Evolutionary conservation across 1,140 invertebrate genomes (phyloP).

Genomic region (Samia ricini): DNA sequence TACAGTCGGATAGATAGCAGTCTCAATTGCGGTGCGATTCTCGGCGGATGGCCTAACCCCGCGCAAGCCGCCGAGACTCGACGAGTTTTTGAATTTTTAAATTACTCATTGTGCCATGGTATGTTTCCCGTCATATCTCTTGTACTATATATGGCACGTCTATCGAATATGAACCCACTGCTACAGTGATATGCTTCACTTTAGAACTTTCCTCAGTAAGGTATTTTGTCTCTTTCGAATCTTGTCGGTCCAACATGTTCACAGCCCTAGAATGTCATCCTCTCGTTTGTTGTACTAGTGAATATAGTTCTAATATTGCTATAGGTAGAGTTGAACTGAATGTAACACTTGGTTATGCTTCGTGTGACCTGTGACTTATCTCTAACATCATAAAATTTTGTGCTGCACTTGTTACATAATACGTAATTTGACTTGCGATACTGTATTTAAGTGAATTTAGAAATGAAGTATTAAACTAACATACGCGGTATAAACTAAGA

Average conservation of each 20-base stretch:
- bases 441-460: neutral
- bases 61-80: slow-evolving; percentile 54
- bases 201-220: slow-evolving; percentile 31
- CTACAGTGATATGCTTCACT: slow-evolving; percentile 50
- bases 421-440: slow-evolving; percentile 43
- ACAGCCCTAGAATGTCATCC: slow-evolving; percentile 62
- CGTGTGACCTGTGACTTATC: slow-evolving; percentile 43
- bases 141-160: slow-evolving; percentile 31
- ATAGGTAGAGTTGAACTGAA: slow-evolving; percentile 68
- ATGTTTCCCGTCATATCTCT: slow-evolving; percentile 55
- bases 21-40: slow-evolving; percentile 66
- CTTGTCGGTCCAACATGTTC: slow-evolving; percentile 35
- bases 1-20: slow-evolving; percentile 54
- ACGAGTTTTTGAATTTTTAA: slow-evolving; percentile 79
- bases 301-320: slow-evolving; percentile 73
- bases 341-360: slow-evolving; percentile 41
- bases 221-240: slow-evolving; percentile 38
- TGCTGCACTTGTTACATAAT: slow-evolving; percentile 50
- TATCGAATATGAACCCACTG: slow-evolving; percentile 63
- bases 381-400: slow-evolving; percentile 38
- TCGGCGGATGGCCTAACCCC: slow-evolving; percentile 62
- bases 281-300: slow-evolving; percentile 63
- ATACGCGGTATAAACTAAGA: slow-evolving; percentile 26
- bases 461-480: slow-evolving; percentile 7
- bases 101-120: slow-evolving; percentile 78